Evolutionary conservation across 2,797 vertebrate species (phyloP).

Genomic region (Delichon dasypus): DNA sequence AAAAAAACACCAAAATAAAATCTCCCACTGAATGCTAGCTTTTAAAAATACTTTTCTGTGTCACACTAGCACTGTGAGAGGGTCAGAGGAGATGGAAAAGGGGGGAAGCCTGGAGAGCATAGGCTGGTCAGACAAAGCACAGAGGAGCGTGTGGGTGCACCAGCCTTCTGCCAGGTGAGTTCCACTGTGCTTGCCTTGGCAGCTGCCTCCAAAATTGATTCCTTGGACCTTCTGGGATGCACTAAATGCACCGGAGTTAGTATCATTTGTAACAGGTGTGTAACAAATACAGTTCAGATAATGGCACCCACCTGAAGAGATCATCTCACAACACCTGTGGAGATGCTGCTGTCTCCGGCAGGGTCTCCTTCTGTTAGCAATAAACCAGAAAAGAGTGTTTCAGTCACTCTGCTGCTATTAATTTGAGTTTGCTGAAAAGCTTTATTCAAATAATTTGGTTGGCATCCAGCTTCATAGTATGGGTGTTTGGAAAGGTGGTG

Average conservation of each 20-base stretch:
- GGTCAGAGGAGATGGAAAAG: neutral
- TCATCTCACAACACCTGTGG: neutral
- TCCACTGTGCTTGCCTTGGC: neutral
- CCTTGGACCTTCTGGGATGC: neutral
- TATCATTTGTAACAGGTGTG: neutral
- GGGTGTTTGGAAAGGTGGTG: neutral
- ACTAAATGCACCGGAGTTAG: neutral
- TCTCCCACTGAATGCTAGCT: neutral
- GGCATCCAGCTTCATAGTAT: neutral
- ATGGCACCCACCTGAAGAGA: neutral
- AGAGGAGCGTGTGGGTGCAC: neutral
- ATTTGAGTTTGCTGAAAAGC: neutral
- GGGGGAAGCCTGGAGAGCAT: neutral
- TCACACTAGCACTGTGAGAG: neutral
- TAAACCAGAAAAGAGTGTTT: neutral
- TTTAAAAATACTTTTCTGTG: neutral
- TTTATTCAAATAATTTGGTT: neutral
- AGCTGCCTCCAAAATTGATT: constrained; percentile 39
- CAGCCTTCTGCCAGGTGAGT: neutral
- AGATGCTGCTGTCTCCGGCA: accelerated
- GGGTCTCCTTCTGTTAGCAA: neutral
- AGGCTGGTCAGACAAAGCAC: neutral
- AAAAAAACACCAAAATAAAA: neutral
- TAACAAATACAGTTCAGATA: neutral
- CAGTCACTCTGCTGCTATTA: neutral